Percentiles rank a stretch among this genome's conserved stretches.
phyloP scores from a whole-genome alignment of 1,140 invertebrate genomes.

The Centruroides sculpturatus region DNA sequence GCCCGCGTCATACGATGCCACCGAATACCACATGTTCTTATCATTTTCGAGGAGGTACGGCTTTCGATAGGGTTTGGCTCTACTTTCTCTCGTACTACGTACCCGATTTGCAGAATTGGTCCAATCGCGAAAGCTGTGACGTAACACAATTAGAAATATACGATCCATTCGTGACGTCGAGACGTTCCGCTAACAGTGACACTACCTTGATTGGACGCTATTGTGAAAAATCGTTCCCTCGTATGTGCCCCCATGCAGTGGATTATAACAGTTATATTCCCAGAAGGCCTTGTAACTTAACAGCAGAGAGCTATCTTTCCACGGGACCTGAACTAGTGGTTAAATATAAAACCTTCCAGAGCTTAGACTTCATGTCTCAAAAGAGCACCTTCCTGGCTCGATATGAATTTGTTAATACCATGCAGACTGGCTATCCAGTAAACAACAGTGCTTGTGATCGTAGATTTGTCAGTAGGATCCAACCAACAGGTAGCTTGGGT shows the following conservation, averaged over 20 bases:
- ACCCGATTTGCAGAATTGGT: conserved; percentile 12
- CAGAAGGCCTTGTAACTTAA: conserved; percentile 10
- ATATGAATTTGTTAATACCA: conserved; percentile 18
- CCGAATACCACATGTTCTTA: conserved; percentile 74
- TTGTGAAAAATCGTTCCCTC: conserved; percentile 16
- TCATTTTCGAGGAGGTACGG: conserved; percentile 53
- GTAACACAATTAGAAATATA: conserved; percentile 12
- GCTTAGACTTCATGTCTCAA: background rate
- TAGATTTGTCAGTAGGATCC: conserved; percentile 7
- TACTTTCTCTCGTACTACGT: conserved; percentile 42
- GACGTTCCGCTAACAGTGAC: conserved; percentile 4
- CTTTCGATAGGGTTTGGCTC: conserved; percentile 65
- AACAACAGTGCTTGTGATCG: conserved; percentile 16
- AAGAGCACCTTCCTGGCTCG: conserved; percentile 13
- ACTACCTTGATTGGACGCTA: background rate
- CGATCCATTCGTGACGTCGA: conserved; percentile 1
- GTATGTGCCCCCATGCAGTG: conserved; percentile 14
- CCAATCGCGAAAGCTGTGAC: conserved; percentile 12
- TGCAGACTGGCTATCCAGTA: conserved; percentile 15
- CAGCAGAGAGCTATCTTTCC: conserved; percentile 15
- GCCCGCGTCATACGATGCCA: conserved; percentile 61
- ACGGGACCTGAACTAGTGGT: conserved; percentile 13
- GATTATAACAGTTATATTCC: conserved; percentile 13
- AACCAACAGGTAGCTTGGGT: background rate
- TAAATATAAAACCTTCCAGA: conserved; percentile 5